These are phyloP conservation scores for Dolichoris vasculosae DNA, from an alignment of 1,140 invertebrate species.

Conservation along the genomic window DNA sequence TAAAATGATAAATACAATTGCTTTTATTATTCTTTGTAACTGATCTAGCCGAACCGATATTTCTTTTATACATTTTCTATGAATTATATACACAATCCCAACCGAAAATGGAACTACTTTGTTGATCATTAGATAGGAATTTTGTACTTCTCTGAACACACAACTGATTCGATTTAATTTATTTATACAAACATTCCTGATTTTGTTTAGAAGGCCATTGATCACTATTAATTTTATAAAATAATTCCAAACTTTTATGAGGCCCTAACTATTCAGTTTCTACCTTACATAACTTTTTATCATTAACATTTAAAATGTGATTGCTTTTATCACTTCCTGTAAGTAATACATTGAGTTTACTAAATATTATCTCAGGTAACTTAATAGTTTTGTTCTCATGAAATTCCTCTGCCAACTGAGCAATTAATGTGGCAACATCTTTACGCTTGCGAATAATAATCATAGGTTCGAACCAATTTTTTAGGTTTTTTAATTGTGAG, in stretches of 20 bases:
- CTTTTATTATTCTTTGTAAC: neutral
- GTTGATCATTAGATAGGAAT: neutral
- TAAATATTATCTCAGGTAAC: conserved; percentile 8
- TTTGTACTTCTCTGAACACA: neutral
- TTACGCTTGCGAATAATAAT: neutral
- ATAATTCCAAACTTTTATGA: neutral
- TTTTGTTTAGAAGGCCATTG: neutral
- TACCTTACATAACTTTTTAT: neutral
- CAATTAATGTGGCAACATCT: conserved; percentile 27
- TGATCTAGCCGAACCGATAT: neutral
- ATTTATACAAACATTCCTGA: neutral
- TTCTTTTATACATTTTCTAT: too few relatives aligned
- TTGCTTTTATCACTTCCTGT: neutral
- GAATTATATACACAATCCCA: neutral
- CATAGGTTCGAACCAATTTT: conserved; percentile 14
- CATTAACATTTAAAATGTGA: neutral
- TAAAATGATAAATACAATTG: neutral
- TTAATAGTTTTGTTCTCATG: neutral
- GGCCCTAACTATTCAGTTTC: neutral
- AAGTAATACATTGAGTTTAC: neutral
- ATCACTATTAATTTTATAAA: neutral
- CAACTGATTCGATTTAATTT: neutral
- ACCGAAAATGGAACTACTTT: neutral
- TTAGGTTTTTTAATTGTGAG: neutral
- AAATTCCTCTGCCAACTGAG: conserved; percentile 9